Evolutionary conservation across 2,797 vertebrate genomes (phyloP).

Genomic region (Epinephelus coioides): DNA sequence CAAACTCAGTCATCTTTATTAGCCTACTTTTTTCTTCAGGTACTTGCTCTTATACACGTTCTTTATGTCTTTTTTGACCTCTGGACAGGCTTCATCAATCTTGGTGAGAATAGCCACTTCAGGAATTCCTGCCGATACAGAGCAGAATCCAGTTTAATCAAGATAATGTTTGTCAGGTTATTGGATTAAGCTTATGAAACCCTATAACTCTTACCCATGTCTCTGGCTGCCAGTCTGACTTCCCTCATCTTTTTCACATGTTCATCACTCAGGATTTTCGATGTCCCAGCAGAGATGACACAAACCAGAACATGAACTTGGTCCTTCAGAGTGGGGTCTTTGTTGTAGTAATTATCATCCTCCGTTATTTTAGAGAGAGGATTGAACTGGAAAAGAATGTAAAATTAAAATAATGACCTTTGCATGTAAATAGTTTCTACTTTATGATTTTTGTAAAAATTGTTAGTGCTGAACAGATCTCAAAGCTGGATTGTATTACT

Average conservation of each 20-base stretch:
- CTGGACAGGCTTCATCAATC: no score
- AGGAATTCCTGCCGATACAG: no score
- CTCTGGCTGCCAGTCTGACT: conserved; percentile 34
- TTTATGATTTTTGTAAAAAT: no score
- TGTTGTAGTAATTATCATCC: conserved; percentile 14
- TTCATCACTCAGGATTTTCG: rapidly evolving
- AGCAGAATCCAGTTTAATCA: neutral
- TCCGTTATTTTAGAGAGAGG: rapidly evolving
- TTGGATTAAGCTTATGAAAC: neutral
- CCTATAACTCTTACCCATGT: conserved; percentile 24
- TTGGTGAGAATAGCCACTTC: no score
- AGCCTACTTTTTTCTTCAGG: conserved; percentile 46
- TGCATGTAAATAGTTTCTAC: neutral
- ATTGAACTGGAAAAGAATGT: conserved; percentile 41
- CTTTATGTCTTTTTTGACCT: no score
- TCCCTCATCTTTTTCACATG: conserved; percentile 17
- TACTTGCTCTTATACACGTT: neutral
- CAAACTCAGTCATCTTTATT: no score
- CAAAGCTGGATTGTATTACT: neutral
- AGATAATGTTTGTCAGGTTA: neutral
- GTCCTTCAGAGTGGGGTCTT: neutral
- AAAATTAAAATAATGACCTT: neutral
- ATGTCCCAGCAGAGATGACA: neutral
- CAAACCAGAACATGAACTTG: conserved; percentile 54
- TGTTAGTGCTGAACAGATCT: no score